A percentile compares a stretch with the other conserved stretches of the same genome.
phyloP scores from a whole-genome alignment of 2,888 invertebrate species.

The Caenorhabditis becei region DNA sequence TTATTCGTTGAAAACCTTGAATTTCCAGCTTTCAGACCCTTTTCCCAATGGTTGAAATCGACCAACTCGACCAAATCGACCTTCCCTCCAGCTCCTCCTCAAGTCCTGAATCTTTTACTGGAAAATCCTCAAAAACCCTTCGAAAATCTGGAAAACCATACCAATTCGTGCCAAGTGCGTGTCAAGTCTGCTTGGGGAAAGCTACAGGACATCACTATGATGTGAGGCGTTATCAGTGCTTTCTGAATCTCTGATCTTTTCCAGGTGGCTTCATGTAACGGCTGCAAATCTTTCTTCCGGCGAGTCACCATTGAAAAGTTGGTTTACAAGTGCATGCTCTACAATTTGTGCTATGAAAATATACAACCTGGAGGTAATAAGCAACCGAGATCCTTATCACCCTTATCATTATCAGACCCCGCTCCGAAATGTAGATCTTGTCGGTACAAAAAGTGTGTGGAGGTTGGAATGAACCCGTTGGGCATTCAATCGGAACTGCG shows the following conservation, averaged over 20 bases:
- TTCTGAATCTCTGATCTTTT: not conserved
- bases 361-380: conserved; percentile 28
- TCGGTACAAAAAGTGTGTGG: conserved; percentile 37
- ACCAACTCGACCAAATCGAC: conserved; percentile 29
- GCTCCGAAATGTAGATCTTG: conserved; percentile 46
- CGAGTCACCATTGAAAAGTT: conserved; percentile 49
- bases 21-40: not conserved
- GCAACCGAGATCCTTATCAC: not conserved
- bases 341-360: conserved; percentile 24
- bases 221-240: conserved; percentile 11
- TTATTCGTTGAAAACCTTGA: not conserved
- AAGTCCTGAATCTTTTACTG: conserved; percentile 5
- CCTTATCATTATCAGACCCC: conserved; percentile 19
- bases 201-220: conserved; percentile 60
- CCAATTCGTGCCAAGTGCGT: conserved; percentile 38
- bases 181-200: conserved; percentile 52
- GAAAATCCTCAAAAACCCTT: conserved; percentile 20
- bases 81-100: conserved; percentile 28
- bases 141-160: conserved; percentile 49
- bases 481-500: conserved; percentile 48
- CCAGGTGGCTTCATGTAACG: conserved; percentile 29
- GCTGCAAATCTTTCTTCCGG: conserved; percentile 47
- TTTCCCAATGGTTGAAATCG: conserved; percentile 24
- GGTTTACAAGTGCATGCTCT: conserved; percentile 14
- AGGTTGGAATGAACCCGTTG: conserved; percentile 39